These are phyloP conservation scores for Acleris literana DNA, from an alignment of 2,888 invertebrate species.

Conservation along the genomic window DNA sequence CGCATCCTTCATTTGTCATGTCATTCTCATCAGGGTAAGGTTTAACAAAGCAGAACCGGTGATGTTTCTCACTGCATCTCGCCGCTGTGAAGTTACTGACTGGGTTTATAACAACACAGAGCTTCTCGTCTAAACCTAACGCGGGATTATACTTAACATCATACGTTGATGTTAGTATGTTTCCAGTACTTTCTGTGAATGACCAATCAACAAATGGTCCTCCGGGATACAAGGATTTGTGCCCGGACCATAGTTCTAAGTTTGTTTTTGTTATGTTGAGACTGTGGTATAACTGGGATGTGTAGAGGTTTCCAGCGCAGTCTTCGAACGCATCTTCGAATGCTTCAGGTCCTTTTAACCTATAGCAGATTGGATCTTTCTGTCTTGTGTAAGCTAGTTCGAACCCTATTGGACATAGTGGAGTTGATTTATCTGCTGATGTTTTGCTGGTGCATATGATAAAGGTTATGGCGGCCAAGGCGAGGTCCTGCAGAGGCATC, in stretches of 20 bases:
- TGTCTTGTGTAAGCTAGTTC: conserved; percentile 50
- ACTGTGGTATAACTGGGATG: conserved; percentile 55
- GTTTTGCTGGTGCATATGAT: conserved; percentile 46
- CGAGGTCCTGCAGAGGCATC: conserved; percentile 55
- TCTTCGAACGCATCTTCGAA: conserved; percentile 64
- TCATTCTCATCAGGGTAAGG: conserved; percentile 55
- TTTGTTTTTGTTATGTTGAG: conserved; percentile 56
- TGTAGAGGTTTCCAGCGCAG: conserved; percentile 69
- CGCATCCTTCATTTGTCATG: conserved; percentile 55
- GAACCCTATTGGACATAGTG: conserved; percentile 70
- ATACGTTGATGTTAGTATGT: conserved; percentile 51
- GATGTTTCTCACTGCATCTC: conserved; percentile 63
- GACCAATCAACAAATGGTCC: conserved; percentile 74
- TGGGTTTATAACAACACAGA: conserved; percentile 66
- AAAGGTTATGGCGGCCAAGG: conserved; percentile 44
- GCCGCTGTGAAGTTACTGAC: conserved; percentile 59
- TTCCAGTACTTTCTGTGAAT: conserved; percentile 58
- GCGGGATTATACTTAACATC: conserved; percentile 53
- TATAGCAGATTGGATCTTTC: conserved; percentile 60
- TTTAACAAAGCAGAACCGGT: conserved; percentile 70
- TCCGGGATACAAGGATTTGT: conserved; percentile 67
- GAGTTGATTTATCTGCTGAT: conserved; percentile 38
- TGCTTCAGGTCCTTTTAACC: conserved; percentile 68
- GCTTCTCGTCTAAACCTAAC: conserved; percentile 54
- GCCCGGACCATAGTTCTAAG: conserved; percentile 71